Evolutionary conservation across 2,113 vertebrate species (phyloP).

Genomic region (Eulemur macaco): DNA sequence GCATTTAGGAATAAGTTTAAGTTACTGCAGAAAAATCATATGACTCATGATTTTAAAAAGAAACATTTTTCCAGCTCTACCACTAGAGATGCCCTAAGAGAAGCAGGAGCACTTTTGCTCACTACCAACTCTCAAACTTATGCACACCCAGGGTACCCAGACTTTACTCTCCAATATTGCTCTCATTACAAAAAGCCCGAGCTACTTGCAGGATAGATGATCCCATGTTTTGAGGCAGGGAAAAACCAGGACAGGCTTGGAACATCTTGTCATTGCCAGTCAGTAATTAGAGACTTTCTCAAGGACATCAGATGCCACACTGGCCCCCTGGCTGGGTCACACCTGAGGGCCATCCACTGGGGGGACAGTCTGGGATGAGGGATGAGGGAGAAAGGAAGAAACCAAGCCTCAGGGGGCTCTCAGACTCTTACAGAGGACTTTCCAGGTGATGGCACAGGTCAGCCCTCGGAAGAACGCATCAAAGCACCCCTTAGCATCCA

Average conservation of each 20-base stretch:
- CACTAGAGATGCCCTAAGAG: neutral
- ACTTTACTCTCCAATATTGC: neutral
- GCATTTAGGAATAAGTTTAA: neutral
- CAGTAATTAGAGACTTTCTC: neutral
- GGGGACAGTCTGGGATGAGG: neutral
- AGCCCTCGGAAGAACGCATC: neutral
- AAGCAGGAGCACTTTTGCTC: neutral
- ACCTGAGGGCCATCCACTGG: neutral
- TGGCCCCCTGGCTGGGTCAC: neutral
- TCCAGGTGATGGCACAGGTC: neutral
- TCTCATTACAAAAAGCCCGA: neutral
- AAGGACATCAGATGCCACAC: neutral
- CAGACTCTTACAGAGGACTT: neutral
- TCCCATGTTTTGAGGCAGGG: neutral
- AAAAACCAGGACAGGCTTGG: neutral
- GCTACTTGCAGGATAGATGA: neutral
- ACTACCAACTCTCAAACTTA: neutral
- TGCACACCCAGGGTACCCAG: neutral
- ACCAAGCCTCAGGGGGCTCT: neutral
- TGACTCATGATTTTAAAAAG: neutral
- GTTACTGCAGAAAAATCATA: neutral
- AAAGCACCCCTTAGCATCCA: neutral
- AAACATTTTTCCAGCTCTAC: neutral
- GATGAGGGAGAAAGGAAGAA: neutral
- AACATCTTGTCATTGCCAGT: neutral